phyloP scores from a whole-genome alignment of 1,140 invertebrate species.

The Drosophila carrolli region DNA sequence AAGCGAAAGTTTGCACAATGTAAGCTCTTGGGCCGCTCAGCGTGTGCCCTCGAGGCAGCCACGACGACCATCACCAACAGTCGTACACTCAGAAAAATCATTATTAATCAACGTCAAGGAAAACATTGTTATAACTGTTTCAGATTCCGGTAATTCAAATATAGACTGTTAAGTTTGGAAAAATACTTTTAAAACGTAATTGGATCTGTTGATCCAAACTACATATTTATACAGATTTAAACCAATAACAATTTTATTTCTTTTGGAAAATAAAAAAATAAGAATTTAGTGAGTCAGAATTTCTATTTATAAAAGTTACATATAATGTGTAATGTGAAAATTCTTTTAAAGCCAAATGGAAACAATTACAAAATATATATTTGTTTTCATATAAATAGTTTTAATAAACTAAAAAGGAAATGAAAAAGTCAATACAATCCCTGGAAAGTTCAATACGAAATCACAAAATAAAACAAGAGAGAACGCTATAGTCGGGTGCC shows the following conservation, averaged over 20 bases:
- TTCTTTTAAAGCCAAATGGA: background rate
- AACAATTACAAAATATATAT: too few relatives aligned
- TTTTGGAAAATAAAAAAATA: background rate
- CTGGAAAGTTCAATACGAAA: too few relatives aligned
- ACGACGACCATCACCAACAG: slow-evolving; percentile 22
- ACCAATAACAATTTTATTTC: background rate
- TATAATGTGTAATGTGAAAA: background rate
- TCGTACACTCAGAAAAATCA: slow-evolving; percentile 2
- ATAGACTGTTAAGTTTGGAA: too few relatives aligned
- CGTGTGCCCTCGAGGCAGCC: slow-evolving; percentile 54
- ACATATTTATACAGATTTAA: background rate
- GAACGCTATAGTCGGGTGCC: too few relatives aligned
- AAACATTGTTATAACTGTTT: too few relatives aligned
- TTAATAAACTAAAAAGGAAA: too few relatives aligned
- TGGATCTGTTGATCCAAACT: too few relatives aligned
- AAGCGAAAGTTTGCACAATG: slow-evolving; percentile 74
- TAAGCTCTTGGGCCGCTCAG: slow-evolving; percentile 40
- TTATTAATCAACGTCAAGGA: background rate
- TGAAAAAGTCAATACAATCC: too few relatives aligned
- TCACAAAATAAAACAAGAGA: too few relatives aligned
- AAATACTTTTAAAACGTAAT: too few relatives aligned
- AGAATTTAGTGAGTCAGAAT: background rate
- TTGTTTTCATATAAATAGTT: too few relatives aligned
- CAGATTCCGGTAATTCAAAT: too few relatives aligned
- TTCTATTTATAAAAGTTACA: background rate